These are phyloP conservation scores for Syngnathus acus DNA, from an alignment of 2,797 vertebrate genomes.

Conservation along the genomic window DNA sequence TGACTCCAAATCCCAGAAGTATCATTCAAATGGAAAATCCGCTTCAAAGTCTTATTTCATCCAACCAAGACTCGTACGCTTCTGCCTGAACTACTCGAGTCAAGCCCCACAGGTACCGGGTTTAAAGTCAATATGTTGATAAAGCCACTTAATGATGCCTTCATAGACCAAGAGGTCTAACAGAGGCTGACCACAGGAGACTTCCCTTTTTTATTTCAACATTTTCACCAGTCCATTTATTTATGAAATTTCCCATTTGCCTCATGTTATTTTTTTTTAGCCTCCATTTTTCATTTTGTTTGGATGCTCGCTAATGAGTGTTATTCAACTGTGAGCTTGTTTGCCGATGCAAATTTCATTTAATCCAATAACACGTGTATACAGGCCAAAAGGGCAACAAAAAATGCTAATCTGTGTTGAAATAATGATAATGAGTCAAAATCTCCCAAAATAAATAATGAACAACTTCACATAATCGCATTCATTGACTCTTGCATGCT, in stretches of 20 bases:
- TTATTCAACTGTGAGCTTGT: neutral
- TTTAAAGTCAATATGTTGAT: conserved; percentile 73
- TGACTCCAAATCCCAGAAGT: conserved; percentile 71
- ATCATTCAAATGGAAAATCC: conserved; percentile 74
- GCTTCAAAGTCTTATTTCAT: conserved; percentile 80
- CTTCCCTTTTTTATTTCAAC: conserved; percentile 60
- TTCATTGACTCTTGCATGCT: no score
- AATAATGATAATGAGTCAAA: neutral
- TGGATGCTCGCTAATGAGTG: conserved; percentile 19
- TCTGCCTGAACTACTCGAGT: conserved; percentile 57
- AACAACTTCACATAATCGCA: neutral
- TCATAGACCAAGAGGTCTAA: conserved; percentile 70
- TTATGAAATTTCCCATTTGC: conserved; percentile 61
- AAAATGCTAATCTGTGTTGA: neutral
- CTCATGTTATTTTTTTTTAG: conserved; percentile 57
- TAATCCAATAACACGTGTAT: neutral
- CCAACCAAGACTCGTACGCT: conserved; percentile 58
- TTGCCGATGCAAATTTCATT: neutral
- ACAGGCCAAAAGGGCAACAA: neutral
- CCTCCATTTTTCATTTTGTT: conserved; percentile 51
- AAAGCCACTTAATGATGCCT: conserved; percentile 75
- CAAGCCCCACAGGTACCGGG: conserved; percentile 69
- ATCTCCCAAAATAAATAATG: neutral
- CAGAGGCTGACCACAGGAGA: conserved; percentile 70
- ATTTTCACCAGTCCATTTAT: conserved; percentile 59